Conservation (phyloP, 2,113 vertebrate species). For the Glaucidium brasilianum region DNA sequence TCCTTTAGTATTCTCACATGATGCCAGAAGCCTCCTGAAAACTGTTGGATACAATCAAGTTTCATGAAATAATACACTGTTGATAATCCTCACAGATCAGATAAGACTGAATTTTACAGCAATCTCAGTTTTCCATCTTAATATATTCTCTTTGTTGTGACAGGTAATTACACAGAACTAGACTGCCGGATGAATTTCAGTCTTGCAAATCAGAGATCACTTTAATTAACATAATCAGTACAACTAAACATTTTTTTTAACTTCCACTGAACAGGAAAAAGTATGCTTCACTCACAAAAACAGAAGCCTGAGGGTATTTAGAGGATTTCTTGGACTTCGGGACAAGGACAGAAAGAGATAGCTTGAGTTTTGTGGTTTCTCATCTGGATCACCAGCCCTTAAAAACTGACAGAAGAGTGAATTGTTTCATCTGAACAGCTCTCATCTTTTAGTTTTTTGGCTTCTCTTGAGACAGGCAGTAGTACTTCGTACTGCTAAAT, state of each 20-base stretch:
- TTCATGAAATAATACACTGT: neutral
- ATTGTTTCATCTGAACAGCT: neutral
- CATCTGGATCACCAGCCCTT: neutral
- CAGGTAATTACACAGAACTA: neutral
- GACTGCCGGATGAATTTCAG: neutral
- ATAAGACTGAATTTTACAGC: neutral
- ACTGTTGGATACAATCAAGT: neutral
- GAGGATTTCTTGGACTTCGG: neutral
- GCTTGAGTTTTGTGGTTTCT: neutral
- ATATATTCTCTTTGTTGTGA: neutral
- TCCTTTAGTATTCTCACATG: neutral
- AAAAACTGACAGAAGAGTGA: neutral
- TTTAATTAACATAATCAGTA: neutral
- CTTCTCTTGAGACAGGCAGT: neutral
- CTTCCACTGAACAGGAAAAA: neutral
- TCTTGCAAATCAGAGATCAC: neutral
- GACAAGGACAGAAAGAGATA: neutral
- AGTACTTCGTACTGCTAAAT: neutral
- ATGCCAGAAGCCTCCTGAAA: neutral
- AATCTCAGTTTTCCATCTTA: neutral
- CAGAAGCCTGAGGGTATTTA: neutral
- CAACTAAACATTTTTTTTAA: neutral
- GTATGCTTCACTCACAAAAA: neutral
- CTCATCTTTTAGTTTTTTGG: neutral
- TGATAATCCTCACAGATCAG: neutral